Percentiles rank a stretch among this genome's conserved stretches.
Conservation (phyloP, 2,113 vertebrate genomes). For the Callithrix jacchus region DNA sequence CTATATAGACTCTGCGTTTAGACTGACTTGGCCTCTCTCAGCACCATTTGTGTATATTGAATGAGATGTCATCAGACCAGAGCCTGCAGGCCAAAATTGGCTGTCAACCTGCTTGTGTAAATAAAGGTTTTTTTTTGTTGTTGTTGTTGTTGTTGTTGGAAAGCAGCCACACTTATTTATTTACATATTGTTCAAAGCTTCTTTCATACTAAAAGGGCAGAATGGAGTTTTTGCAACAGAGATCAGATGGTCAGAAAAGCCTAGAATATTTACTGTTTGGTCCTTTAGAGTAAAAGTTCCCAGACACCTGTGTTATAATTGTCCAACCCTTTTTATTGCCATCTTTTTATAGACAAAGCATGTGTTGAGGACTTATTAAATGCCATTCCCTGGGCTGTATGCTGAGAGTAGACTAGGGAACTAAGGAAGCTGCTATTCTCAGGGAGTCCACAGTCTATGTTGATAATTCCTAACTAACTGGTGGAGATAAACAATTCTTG, state of each 20-base stretch:
- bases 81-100: background rate
- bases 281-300: background rate
- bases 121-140: background rate
- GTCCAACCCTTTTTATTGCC: background rate
- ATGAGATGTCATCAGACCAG: background rate
- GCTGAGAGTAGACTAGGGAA: background rate
- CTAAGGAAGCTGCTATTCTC: background rate
- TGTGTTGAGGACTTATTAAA: background rate
- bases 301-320: background rate
- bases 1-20: background rate
- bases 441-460: background rate
- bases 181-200: slow-evolving; percentile 17
- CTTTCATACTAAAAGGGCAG: slow-evolving; percentile 17
- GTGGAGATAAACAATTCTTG: background rate
- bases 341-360: background rate
- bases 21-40: background rate
- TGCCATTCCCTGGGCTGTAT: background rate
- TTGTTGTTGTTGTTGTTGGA: background rate
- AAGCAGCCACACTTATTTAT: background rate
- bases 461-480: background rate
- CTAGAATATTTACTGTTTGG: background rate
- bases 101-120: background rate
- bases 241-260: background rate
- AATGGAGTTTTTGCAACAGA: background rate
- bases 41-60: background rate